Conservation (phyloP, 2,888 invertebrate genomes). For the Imbricaverruca yamaguchii region DNA sequence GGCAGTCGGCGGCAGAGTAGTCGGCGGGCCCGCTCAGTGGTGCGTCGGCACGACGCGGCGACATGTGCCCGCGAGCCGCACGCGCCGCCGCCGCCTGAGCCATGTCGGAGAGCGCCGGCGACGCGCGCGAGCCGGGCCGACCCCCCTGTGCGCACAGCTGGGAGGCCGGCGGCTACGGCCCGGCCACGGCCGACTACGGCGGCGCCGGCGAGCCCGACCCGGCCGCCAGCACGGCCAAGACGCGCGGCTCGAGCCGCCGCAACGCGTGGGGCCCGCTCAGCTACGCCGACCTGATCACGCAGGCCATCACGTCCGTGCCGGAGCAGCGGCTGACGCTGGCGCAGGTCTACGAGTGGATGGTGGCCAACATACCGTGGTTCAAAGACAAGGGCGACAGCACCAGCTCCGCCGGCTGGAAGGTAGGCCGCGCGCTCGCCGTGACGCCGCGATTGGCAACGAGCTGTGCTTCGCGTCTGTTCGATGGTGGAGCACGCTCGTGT, state of each 20-base stretch:
- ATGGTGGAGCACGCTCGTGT: too few species aligned
- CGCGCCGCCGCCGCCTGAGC: background rate
- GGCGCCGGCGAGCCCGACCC: background rate
- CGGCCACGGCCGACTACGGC: background rate
- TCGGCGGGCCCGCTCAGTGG: background rate
- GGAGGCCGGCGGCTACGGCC: background rate
- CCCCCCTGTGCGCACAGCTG: background rate
- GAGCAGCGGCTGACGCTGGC: conserved; percentile 93
- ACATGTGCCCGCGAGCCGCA: background rate
- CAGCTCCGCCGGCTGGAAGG: conserved; percentile 99
- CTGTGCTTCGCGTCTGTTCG: too few species aligned
- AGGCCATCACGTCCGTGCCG: conserved; percentile 91
- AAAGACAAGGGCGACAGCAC: conserved; percentile 99
- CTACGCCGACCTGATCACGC: conserved; percentile 98
- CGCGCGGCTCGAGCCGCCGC: conserved; percentile 89
- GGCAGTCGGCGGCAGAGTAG: background rate
- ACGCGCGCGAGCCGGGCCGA: background rate
- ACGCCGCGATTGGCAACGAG: too few species aligned
- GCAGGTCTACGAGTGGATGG: conserved; percentile 99
- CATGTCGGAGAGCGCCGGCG: background rate
- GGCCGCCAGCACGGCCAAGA: conserved; percentile 26
- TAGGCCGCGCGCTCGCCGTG: conserved; percentile 41
- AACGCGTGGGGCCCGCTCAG: conserved; percentile 98
- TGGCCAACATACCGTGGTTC: conserved; percentile 98
- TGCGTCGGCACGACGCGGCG: background rate